A percentile compares a stretch with the other conserved stretches of the same genome.
Evolutionary conservation across 1,140 invertebrate species (phyloP).

Genomic region (Drosophila oshimai): DNA sequence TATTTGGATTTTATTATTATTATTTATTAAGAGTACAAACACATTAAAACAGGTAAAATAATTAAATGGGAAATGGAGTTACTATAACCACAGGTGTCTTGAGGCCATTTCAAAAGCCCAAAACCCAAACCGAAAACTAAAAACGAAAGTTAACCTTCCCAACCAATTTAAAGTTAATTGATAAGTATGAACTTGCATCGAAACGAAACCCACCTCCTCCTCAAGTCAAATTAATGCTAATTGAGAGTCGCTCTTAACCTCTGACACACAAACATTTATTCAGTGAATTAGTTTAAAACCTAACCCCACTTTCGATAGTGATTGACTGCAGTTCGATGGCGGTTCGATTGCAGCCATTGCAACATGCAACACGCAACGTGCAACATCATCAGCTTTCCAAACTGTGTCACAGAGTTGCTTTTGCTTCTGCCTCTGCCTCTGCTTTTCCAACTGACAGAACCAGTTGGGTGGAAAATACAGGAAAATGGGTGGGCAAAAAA

Average conservation of each 20-base stretch:
- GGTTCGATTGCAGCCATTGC: constrained; percentile 15
- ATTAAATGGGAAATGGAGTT: neutral
- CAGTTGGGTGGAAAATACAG: constrained; percentile 31
- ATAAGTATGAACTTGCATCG: neutral
- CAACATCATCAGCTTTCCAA: constrained; percentile 19
- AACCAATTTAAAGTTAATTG: constrained; percentile 8
- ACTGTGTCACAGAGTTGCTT: constrained; percentile 31
- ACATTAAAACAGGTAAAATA: too few relatives aligned
- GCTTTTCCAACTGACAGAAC: constrained; percentile 37
- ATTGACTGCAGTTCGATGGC: constrained; percentile 18
- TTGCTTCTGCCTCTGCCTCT: constrained; percentile 11
- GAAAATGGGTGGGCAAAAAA: neutral
- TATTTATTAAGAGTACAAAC: too few relatives aligned
- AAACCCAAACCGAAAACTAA: neutral
- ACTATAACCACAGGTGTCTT: too few relatives aligned
- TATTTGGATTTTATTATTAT: too few relatives aligned
- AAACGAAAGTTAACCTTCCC: neutral
- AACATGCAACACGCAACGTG: constrained; percentile 7
- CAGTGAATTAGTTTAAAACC: too few relatives aligned
- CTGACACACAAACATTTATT: too few relatives aligned
- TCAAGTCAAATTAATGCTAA: constrained; percentile 9
- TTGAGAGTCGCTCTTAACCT: constrained; percentile 7
- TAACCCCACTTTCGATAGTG: neutral
- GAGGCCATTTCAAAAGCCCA: too few relatives aligned
- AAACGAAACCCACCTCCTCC: neutral